These are phyloP conservation scores for Karalla daura DNA, from an alignment of 2,797 vertebrate species.

Conservation along the genomic window DNA sequence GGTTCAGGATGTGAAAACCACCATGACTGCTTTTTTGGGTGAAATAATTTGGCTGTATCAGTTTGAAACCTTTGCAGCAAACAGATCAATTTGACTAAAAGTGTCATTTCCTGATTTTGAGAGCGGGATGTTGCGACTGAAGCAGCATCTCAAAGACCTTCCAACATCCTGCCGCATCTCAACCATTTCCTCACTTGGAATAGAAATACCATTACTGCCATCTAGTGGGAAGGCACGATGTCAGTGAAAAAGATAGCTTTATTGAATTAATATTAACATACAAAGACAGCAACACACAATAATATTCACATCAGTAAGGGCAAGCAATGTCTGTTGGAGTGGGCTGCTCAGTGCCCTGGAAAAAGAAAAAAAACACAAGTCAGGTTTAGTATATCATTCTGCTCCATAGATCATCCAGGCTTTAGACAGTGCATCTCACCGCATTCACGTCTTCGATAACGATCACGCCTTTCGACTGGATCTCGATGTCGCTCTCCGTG, in stretches of 20 bases:
- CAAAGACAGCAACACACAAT: constrained; percentile 31
- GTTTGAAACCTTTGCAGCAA: too few relatives aligned
- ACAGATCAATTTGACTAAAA: too few relatives aligned
- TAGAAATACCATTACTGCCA: constrained; percentile 51
- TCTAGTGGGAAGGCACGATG: constrained; percentile 61
- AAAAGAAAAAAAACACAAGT: not conserved
- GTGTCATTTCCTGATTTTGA: too few relatives aligned
- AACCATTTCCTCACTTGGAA: not conserved
- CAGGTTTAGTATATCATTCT: not conserved
- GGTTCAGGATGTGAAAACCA: too few relatives aligned
- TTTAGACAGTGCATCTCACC: constrained; percentile 36
- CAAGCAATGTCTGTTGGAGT: constrained; percentile 3
- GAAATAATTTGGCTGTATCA: too few relatives aligned
- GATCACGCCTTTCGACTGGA: constrained; percentile 54
- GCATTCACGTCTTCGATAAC: constrained; percentile 72
- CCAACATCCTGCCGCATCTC: too few relatives aligned
- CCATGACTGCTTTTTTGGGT: too few relatives aligned
- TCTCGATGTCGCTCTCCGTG: constrained; percentile 85
- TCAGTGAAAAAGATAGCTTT: constrained; percentile 54
- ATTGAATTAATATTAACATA: constrained; percentile 63
- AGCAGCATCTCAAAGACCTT: too few relatives aligned
- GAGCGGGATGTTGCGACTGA: too few relatives aligned
- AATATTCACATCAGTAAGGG: too few relatives aligned
- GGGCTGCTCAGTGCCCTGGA: constrained; percentile 26
- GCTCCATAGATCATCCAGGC: not conserved